phyloP scores from a whole-genome alignment of 2,113 vertebrate genomes.

The Danionella cerebrum region DNA sequence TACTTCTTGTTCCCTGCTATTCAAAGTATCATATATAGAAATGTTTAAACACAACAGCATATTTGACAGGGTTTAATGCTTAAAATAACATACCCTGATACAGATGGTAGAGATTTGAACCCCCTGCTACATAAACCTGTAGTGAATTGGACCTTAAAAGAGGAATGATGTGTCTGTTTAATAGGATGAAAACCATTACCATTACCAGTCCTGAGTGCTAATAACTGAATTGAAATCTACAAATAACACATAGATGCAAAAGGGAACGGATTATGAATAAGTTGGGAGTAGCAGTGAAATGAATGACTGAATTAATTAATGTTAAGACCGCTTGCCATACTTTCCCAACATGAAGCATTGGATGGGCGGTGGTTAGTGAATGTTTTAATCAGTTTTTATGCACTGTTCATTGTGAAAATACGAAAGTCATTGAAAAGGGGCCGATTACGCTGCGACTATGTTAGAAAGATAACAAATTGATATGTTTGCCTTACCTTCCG shows the following conservation, averaged over 20 bases:
- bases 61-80: too few species aligned
- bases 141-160: too few species aligned
- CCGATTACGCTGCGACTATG: not conserved
- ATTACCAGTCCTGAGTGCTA: too few species aligned
- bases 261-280: not conserved
- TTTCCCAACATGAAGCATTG: not conserved
- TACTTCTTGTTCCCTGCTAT: too few species aligned
- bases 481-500: slow-evolving; percentile 64
- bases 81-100: too few species aligned
- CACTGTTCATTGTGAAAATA: not conserved
- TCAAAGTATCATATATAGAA: too few species aligned
- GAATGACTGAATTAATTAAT: not conserved
- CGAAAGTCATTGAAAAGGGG: not conserved
- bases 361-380: slow-evolving; percentile 6
- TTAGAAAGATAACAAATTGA: slow-evolving; percentile 30
- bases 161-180: too few species aligned
- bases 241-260: not conserved
- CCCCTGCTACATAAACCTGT: too few species aligned
- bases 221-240: not conserved
- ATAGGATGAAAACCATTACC: too few species aligned
- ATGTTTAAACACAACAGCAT: too few species aligned
- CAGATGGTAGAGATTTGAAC: too few species aligned
- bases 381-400: not conserved
- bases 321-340: not conserved
- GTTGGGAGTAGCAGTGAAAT: not conserved